Percentiles rank a stretch among this genome's conserved stretches.
These are phyloP conservation scores for Pollenia labialis DNA, from an alignment of 2,888 invertebrate genomes.

Conservation along the genomic window DNA sequence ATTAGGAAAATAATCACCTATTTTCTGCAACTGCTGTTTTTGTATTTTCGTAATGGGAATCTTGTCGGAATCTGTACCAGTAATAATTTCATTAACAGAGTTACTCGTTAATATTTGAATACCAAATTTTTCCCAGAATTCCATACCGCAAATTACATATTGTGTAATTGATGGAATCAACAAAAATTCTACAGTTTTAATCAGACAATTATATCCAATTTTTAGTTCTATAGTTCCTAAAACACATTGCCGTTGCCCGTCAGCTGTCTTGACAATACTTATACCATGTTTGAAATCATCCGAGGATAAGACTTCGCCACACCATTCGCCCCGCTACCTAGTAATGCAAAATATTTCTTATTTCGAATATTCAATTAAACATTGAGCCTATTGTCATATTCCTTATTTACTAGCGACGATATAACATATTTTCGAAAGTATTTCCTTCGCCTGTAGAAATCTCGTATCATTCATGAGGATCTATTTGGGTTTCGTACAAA, in stretches of 20 bases:
- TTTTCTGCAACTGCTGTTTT: background rate
- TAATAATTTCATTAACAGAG: background rate
- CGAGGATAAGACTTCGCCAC: background rate
- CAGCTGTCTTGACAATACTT: background rate
- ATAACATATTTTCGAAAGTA: background rate
- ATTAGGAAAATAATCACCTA: background rate
- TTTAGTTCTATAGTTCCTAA: background rate
- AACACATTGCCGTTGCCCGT: background rate
- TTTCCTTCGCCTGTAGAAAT: background rate
- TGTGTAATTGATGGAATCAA: slow-evolving; percentile 11
- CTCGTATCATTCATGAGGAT: background rate
- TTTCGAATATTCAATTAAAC: background rate
- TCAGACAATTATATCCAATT: background rate
- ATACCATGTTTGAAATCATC: background rate
- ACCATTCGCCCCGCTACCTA: no score
- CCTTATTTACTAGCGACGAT: background rate
- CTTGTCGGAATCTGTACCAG: background rate
- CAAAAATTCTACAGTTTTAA: background rate
- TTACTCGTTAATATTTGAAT: background rate
- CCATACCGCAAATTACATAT: slow-evolving; percentile 5
- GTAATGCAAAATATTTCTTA: background rate
- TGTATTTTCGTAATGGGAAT: background rate
- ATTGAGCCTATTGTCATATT: background rate
- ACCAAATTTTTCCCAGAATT: no score
- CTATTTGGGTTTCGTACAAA: background rate